Conservation (phyloP, 2,888 invertebrate genomes). For the Sesamia inferens region DNA sequence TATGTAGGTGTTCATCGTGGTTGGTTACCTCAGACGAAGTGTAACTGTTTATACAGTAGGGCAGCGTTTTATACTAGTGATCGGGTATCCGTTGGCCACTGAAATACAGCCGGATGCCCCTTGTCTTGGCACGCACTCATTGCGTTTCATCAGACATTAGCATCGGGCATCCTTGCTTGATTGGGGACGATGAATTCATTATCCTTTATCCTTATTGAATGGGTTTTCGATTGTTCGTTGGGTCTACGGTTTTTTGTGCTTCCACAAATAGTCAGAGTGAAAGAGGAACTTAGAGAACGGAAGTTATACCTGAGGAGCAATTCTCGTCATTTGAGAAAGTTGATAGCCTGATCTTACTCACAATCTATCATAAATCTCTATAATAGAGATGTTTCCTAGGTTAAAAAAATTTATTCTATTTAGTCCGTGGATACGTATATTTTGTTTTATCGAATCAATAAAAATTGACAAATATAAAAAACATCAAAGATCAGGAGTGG, state of each 20-base stretch:
- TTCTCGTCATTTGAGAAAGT: background rate
- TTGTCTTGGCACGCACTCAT: conserved; percentile 53
- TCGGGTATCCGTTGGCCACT: conserved; percentile 38
- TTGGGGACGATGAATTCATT: conserved; percentile 59
- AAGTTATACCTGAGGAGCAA: background rate
- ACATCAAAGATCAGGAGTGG: too few species aligned
- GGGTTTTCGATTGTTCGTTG: conserved; percentile 25
- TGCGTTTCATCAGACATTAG: conserved; percentile 65
- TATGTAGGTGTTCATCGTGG: conserved; percentile 83
- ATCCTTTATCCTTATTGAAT: conserved; percentile 38
- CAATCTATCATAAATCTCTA: background rate
- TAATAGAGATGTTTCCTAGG: too few species aligned
- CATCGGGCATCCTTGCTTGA: conserved; percentile 67
- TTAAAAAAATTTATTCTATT: too few species aligned
- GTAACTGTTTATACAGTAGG: conserved; percentile 55
- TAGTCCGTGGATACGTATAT: too few species aligned
- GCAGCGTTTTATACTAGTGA: conserved; percentile 51
- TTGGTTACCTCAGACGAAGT: conserved; percentile 80
- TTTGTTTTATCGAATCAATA: too few species aligned
- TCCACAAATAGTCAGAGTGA: background rate
- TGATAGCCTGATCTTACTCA: too few species aligned
- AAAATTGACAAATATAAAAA: too few species aligned
- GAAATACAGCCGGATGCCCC: conserved; percentile 60
- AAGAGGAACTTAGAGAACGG: background rate
- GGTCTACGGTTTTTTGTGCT: background rate